phyloP scores from a whole-genome alignment of 37 sponge, comb jelly and placozoan species.

The Mnemiopsis leidyi region DNA sequence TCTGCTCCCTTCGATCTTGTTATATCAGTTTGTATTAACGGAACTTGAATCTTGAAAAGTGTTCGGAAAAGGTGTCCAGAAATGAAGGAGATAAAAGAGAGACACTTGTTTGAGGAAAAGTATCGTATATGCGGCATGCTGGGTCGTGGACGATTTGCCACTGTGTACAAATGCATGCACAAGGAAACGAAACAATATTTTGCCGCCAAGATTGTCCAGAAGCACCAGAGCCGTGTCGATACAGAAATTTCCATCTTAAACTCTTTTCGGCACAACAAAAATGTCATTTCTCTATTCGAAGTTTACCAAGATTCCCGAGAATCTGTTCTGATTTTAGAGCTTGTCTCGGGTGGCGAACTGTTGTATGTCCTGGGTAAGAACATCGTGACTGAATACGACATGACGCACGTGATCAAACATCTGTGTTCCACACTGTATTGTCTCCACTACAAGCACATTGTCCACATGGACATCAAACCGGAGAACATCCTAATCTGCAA shows the following conservation, averaged over 20 bases:
- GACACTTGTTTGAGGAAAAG: slow-evolving; percentile 14
- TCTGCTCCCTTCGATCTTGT: too few species aligned
- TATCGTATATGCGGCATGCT: neutral
- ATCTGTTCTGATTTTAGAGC: neutral
- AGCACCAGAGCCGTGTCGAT: neutral
- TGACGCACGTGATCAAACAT: slow-evolving; percentile 25
- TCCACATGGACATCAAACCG: slow-evolving; percentile 61
- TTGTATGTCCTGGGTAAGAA: neutral
- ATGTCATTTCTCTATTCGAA: neutral
- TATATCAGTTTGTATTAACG: too few species aligned
- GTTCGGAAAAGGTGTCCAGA: neutral
- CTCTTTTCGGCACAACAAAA: slow-evolving; percentile 4
- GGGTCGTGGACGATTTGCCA: slow-evolving; percentile 18
- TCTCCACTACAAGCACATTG: slow-evolving; percentile 53
- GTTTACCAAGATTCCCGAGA: neutral
- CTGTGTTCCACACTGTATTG: slow-evolving; percentile 44
- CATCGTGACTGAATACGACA: slow-evolving; percentile 14
- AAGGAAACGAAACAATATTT: slow-evolving; percentile 16
- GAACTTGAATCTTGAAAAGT: too few species aligned
- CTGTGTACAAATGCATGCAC: slow-evolving; percentile 18
- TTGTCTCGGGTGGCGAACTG: slow-evolving; percentile 30
- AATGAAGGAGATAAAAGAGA: neutral
- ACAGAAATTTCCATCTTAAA: neutral
- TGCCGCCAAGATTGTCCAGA: slow-evolving; percentile 15
- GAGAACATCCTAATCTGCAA: slow-evolving; percentile 36